Percentiles rank a stretch among this genome's conserved stretches.
phyloP scores from a whole-genome alignment of 1,140 invertebrate genomes.

The Hydropsyche tenuis region DNA sequence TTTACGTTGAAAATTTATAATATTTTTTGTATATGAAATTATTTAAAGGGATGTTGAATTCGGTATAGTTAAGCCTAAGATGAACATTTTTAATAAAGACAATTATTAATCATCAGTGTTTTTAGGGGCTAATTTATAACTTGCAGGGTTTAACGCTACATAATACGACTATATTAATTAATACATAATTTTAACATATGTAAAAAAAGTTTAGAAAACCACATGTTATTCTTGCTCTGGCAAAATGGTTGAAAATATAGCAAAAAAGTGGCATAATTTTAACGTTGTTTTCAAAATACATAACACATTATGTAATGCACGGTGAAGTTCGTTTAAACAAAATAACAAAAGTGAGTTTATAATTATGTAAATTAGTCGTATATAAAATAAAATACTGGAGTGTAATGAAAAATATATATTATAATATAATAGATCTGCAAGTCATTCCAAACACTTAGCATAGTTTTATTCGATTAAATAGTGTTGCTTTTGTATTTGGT shows the following conservation, averaged over 20 bases:
- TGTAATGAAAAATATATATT: not conserved
- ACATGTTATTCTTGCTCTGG: not conserved
- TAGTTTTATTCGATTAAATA: not conserved
- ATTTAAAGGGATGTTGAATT: not conserved
- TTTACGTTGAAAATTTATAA: not conserved
- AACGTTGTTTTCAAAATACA: conserved; percentile 8
- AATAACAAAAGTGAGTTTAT: conserved; percentile 17
- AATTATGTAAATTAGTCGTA: not conserved
- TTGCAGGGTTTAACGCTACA: conserved; percentile 45
- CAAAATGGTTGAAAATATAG: too few relatives aligned
- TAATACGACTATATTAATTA: conserved; percentile 1
- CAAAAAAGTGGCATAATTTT: too few relatives aligned
- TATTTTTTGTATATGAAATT: conserved; percentile 31
- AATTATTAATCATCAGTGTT: conserved; percentile 32
- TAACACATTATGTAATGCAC: conserved; percentile 35
- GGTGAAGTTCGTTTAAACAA: conserved; percentile 37
- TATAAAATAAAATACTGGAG: not conserved
- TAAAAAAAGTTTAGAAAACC: conserved; percentile 10
- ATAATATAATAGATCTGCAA: not conserved
- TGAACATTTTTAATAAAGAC: not conserved
- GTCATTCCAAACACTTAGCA: not conserved
- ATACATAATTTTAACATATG: not conserved
- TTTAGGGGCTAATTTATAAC: conserved; percentile 41
- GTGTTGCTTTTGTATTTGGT: not conserved
- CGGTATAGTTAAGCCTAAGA: too few relatives aligned